phyloP scores from a whole-genome alignment of 92 coral and sea anemone species.

The Palythoa grandiflora region DNA sequence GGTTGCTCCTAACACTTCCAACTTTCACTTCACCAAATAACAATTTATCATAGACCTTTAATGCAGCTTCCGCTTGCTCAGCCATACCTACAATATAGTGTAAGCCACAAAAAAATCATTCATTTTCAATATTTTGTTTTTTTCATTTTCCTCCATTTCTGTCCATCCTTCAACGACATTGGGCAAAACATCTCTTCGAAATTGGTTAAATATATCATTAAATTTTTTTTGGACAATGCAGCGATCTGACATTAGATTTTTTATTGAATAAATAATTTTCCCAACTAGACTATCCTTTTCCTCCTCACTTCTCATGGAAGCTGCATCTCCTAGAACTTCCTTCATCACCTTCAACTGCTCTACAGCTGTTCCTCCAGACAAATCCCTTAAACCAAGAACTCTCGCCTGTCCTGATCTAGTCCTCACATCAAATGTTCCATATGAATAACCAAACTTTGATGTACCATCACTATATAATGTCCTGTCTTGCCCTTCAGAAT shows the following conservation, averaged over 20 bases:
- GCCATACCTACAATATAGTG: conserved; percentile 40
- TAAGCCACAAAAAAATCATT: conserved; percentile 38
- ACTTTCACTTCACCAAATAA: not conserved
- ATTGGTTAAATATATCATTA: too few species aligned
- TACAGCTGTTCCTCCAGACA: conserved; percentile 47
- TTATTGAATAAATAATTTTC: conserved; percentile 38
- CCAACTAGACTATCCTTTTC: conserved; percentile 17
- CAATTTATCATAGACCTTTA: conserved; percentile 29
- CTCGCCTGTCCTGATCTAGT: conserved; percentile 41
- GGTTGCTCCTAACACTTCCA: too few species aligned
- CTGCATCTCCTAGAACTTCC: conserved; percentile 42
- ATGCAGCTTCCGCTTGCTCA: conserved; percentile 27
- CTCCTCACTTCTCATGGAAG: conserved; percentile 11
- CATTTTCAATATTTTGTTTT: conserved; percentile 24
- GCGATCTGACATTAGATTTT: conserved; percentile 56
- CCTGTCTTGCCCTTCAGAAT: conserved; percentile 25
- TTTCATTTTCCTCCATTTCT: not conserved
- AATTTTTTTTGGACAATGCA: conserved; percentile 53
- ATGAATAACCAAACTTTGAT: conserved; percentile 44
- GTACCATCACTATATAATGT: conserved; percentile 54
- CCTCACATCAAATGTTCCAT: conserved; percentile 40
- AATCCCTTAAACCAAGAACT: conserved; percentile 47
- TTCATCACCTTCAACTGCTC: conserved; percentile 7
- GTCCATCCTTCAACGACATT: too few species aligned
- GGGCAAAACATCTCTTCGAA: too few species aligned